Base-by-base conservation (phyloP, 2,888 invertebrate species). In the Taenaris catops region DNA sequence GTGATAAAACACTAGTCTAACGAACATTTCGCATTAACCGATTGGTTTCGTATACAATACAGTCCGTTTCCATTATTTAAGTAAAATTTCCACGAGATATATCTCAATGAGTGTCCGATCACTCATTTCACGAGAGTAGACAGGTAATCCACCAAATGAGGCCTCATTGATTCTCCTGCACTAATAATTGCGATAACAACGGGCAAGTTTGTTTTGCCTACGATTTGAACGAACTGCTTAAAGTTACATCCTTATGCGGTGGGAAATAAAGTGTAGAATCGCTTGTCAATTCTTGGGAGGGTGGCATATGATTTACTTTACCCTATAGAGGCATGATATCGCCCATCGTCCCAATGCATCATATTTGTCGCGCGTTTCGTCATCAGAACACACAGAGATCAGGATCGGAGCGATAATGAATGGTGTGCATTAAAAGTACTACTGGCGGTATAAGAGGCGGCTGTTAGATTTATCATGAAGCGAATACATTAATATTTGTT, bases 281-380 rank as follows among this genome's bases (percentile, higher is more conserved):
- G 54, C n/a, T n/a, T 51, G 44, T 5, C 9, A 4, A n/a, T 26
- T 20, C 21, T 20, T n/a, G 2, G 12, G 23, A 11, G 10, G 7
- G 10, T 17, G 12, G 25, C 48, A 35, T 25, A 35, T 24, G 32
- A 41, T 40, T 44, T 43, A 55, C 55, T 59, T 58, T 59, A 58
- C 60, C 53, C 46, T 59, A 58, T 65, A 53, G 55, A 57, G 51
- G 46, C 55, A 47, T 51, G 55, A 58, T 73, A 80, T 81, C 79
- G 57, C 38, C 36, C 59, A 76, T 79, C 79, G 63, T 55, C 59
- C 63, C 76, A 59, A 83, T 84, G 66, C 80, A 83, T 84, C 81
- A 84, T 80, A 76, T 79, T 80, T 76, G 80, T 71, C 59, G 67
- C 67, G 63, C 58, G 71, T 78, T 78, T 76, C 79, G 76, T 80